Conservation (phyloP, 2,888 invertebrate genomes). For the Synergus itoensis region DNA sequence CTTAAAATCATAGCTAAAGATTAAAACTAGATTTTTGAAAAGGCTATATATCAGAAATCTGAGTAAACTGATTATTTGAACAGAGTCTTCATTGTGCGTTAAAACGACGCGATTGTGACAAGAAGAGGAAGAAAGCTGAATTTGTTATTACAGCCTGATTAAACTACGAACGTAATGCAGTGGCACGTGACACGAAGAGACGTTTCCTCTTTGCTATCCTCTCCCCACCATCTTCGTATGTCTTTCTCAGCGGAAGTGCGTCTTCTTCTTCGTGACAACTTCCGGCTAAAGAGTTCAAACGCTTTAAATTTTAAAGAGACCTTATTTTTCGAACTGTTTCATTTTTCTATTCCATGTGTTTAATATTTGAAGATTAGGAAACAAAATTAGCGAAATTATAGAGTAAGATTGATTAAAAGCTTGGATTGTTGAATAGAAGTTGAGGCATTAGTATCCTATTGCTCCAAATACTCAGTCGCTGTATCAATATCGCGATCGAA, state of each 20-base stretch:
- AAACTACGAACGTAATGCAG: constrained; percentile 8
- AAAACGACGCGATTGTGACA: not conserved
- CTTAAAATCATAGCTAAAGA: not conserved
- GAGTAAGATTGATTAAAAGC: constrained; percentile 40
- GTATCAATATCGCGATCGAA: constrained; percentile 57
- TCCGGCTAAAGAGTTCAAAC: constrained; percentile 4
- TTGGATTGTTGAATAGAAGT: not conserved
- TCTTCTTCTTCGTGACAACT: not conserved
- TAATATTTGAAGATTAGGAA: not conserved
- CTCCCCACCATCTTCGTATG: not conserved
- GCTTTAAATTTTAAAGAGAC: not conserved
- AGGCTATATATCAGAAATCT: not conserved
- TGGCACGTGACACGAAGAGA: constrained; percentile 27
- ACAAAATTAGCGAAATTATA: not conserved
- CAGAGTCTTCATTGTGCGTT: not conserved
- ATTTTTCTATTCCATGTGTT: not conserved
- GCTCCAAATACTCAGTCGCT: constrained; percentile 51
- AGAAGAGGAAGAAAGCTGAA: constrained; percentile 1
- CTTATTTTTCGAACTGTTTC: not conserved
- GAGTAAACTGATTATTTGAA: not conserved
- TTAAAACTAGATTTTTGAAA: not conserved
- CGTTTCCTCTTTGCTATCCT: constrained; percentile 19
- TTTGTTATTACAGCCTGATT: constrained; percentile 34
- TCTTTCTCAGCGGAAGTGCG: not conserved
- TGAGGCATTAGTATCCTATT: constrained; percentile 50